Percentiles rank a stretch among this genome's conserved stretches.
Evolutionary conservation across 2,113 vertebrate species (phyloP).

Genomic region (Anarhynchus alexandrinus): DNA sequence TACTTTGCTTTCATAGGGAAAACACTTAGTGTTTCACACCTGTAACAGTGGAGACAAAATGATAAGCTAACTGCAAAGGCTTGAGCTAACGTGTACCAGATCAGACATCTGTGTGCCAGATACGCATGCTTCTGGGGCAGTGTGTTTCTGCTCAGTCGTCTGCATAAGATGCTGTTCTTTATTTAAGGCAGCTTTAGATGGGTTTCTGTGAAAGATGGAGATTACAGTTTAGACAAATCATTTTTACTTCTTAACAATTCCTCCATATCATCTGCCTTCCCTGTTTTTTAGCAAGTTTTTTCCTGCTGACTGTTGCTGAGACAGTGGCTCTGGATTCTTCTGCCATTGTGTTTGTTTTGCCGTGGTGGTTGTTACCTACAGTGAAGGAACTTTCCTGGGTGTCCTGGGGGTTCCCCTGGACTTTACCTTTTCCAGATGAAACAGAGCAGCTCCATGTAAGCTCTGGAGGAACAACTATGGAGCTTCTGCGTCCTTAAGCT

Average conservation of each 20-base stretch:
- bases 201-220: neutral
- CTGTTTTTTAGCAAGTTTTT: neutral
- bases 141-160: neutral
- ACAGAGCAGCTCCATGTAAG: neutral
- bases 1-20: neutral
- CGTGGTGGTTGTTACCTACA: neutral
- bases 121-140: neutral
- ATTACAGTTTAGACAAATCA: neutral
- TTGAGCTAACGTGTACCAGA: neutral
- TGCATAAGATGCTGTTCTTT: neutral
- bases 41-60: neutral
- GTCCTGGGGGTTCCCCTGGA: neutral
- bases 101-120: conserved; percentile 30
- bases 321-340: neutral
- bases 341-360: neutral
- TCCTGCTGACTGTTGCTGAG: neutral
- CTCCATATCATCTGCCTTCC: neutral
- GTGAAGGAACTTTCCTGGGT: neutral
- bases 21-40: neutral
- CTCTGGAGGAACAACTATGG: neutral
- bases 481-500: neutral
- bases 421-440: neutral
- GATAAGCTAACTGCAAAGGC: neutral
- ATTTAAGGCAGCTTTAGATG: neutral
- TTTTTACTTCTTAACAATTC: neutral